Base-by-base conservation (phyloP, 2,113 vertebrate genomes). In the Camelus dromedarius region DNA sequence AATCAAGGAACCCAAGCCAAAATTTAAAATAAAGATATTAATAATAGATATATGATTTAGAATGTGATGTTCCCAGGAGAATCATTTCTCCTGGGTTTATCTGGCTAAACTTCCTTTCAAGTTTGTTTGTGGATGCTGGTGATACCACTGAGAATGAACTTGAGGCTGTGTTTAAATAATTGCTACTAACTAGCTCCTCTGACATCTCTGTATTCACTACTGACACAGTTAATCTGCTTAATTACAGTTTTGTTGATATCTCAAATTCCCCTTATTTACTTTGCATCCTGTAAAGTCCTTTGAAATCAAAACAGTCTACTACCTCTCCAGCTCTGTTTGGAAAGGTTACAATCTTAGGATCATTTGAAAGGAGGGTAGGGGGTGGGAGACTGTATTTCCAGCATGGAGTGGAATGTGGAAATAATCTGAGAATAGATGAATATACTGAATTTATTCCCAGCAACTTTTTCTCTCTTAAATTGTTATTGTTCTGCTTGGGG, bases 211-310 rank as follows among this genome's bases (percentile, higher is more conserved):
- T 18, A 20, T 42, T 91, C 88, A 84, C n/a, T 54, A 38, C 1
- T 60, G 89, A 87, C 90, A 89, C n/a, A 66, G 67, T 81, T 77
- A 64, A 75, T 86, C 94, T 80, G 73, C 60, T 89, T 88, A 91
- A 77, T 92, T 81, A 93, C 88, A 89, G 72, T 89, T 82, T 42
- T 84, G 87, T 72, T 76, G 67, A 69, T 58, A 93, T 75, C 73
- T 94, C 82, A 89, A 81, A 91, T 88, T 79, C 77, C 67, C 3
- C 46, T 52, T 70, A 73, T 79, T 91, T 81, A 67, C 83, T 89
- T 42, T 64, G 58, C 64, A 87, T 93, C 92, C 79, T 90, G 84
- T 93, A 96, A 96, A 96, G 11, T 62, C 77, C 64, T 95, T 87
- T 87, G 73, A 94, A 94, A 84, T 50, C 92, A 58, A 79, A 95